phyloP scores from a whole-genome alignment of 2,113 vertebrate species.

The Stigmatopora argus region DNA sequence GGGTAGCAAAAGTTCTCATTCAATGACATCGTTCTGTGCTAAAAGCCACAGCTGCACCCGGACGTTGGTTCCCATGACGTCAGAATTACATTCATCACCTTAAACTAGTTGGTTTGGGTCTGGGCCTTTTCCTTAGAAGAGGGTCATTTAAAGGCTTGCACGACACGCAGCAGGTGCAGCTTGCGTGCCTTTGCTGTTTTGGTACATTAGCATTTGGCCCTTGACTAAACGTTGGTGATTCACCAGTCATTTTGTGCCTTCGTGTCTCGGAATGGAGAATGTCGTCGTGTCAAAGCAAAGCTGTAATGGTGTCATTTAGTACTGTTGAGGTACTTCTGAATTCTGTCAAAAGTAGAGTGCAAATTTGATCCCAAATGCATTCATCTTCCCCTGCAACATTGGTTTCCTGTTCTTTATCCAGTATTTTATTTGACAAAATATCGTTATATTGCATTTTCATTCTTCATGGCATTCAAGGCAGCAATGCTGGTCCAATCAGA shows the following conservation, averaged over 20 bases:
- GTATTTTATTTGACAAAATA: background rate
- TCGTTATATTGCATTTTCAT: background rate
- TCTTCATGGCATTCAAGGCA: background rate
- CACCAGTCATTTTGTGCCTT: constrained; percentile 26
- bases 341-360: too few relatives aligned
- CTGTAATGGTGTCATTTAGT: too few relatives aligned
- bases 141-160: constrained; percentile 41
- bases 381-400: background rate
- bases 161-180: constrained; percentile 48
- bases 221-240: constrained; percentile 47
- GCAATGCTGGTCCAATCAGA: background rate
- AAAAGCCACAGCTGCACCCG: constrained; percentile 9
- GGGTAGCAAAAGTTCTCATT: background rate
- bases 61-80: constrained; percentile 21
- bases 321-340: too few relatives aligned
- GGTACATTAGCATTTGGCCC: constrained; percentile 62
- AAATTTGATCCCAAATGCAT: background rate
- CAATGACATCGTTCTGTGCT: constrained; percentile 15
- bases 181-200: constrained; percentile 66
- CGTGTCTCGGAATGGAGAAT: constrained; percentile 2
- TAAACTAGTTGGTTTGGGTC: constrained; percentile 42
- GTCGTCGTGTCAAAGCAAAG: too few relatives aligned
- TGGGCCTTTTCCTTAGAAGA: constrained; percentile 36
- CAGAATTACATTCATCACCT: constrained; percentile 12
- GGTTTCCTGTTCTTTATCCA: background rate